phyloP scores from a whole-genome alignment of 2,113 vertebrate genomes.

The human region DNA sequence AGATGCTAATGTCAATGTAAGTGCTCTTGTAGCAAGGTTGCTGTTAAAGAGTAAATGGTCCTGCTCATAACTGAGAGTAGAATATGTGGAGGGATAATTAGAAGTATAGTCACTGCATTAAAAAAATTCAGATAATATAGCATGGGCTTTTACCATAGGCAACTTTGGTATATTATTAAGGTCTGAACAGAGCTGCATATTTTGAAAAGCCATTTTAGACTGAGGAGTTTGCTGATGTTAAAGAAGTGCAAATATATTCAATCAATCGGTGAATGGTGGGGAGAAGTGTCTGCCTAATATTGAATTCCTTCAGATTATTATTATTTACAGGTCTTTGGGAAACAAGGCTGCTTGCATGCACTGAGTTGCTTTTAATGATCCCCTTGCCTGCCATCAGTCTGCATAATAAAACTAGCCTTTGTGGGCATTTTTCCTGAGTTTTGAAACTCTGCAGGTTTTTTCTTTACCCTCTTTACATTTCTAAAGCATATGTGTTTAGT shows the following conservation, averaged over 20 bases:
- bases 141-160: neutral
- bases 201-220: neutral
- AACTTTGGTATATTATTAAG: neutral
- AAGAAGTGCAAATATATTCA: neutral
- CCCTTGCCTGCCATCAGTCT: neutral
- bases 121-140: neutral
- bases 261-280: neutral
- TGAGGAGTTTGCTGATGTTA: constrained; percentile 3
- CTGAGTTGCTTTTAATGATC: neutral
- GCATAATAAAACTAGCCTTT: neutral
- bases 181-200: neutral
- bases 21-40: neutral
- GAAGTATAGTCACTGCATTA: neutral
- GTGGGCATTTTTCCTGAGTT: neutral
- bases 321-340: neutral
- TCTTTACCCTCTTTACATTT: constrained; percentile 40
- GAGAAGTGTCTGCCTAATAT: neutral
- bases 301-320: neutral
- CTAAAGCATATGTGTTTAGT: neutral
- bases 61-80: neutral
- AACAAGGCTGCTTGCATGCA: neutral
- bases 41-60: neutral
- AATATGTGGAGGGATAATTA: neutral
- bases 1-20: neutral
- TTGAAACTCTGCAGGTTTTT: constrained; percentile 24